Base-by-base conservation (phyloP, 2,113 vertebrate species). In the Holacanthus passer region DNA sequence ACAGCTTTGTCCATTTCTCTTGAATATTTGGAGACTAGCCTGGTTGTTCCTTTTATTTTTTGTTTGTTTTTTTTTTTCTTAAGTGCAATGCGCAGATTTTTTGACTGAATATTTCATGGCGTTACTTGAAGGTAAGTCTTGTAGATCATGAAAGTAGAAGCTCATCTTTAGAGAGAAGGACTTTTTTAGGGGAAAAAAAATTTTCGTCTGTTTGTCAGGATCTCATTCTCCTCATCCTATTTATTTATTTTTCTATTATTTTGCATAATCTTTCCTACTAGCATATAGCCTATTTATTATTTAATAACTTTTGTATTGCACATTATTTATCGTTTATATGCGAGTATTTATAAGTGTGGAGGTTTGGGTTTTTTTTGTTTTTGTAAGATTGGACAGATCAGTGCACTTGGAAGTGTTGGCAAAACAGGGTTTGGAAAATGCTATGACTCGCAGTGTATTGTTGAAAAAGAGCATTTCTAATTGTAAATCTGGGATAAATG, bases 291-390 rank as follows among this genome's bases (percentile, higher is more conserved):
- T 99, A 99, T 99, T 99, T 99, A 99, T 99, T 98, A 97, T 98
- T 99, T 98, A 96, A 96, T 95, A 94, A 93, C 95, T 94, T 96
- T 97, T 97, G 95, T 98, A 98, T 96, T 95, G 96, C 94, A 96
- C 95, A 97, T 98, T 99, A 99, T 99, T 99, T 99, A 99, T 99
- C 97, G 95, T 97, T 91, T 95, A 96, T 96, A 96, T 96, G 97
- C 97, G 87, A 93, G 85, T 95, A 99, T 99, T 99, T 99, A 97
- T 98, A 96, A 96, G 95, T 95, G 96, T 97, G 96, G 96, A 85
- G 94, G 95, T 84, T 47, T 45, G 13, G 14, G 3, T 35, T 35
- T 35, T 35, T 45, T 45, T 20, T 20, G 22, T 22, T 82, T 78
- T 91, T 96, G 96, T 96, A 94, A 95, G 95, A 92, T 96, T 97